Base-by-base conservation (phyloP, 2,888 invertebrate species). In the Torymus aiolomorphi region DNA sequence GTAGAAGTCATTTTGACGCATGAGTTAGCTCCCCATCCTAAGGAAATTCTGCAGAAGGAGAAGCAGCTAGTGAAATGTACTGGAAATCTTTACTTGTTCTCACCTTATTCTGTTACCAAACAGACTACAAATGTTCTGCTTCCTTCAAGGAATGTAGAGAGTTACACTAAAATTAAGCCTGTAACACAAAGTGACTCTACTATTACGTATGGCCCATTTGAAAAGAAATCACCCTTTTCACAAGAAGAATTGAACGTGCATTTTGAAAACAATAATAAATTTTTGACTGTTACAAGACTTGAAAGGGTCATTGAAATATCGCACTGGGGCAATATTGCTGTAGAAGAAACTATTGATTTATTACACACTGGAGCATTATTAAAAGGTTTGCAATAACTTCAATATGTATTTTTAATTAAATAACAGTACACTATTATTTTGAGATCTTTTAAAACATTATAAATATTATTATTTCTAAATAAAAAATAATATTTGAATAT, bases 201-300 rank as follows among this genome's bases (percentile, higher is more conserved):
- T n/a, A 93, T 99, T 67, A 94, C 92, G 0, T 98, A 97, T 89
- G 99, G 99, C 5, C 96, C 98, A 0, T 98, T 95, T 89, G 94
- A 95, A n/a, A n/a, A n/a, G n/a, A n/a, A n/a, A n/a, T n/a, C n/a
- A n/a, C n/a, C n/a, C n/a, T n/a, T n/a, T n/a, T n/a, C n/a, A n/a
- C n/a, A n/a, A n/a, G n/a, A n/a, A n/a, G n/a, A n/a, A n/a, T n/a
- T n/a, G n/a, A n/a, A n/a, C n/a, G n/a, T n/a, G n/a, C n/a, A n/a
- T n/a, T n/a, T n/a, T n/a, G n/a, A n/a, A n/a, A n/a, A n/a, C n/a
- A n/a, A n/a, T n/a, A n/a, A n/a, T n/a, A n/a, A n/a, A n/a, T n/a
- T n/a, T n/a, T n/a, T n/a, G n/a, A n/a, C n/a, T n/a, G n/a, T n/a
- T n/a, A n/a, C n/a, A n/a, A n/a, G n/a, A n/a, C n/a, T n/a, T n/a